phyloP scores from a whole-genome alignment of 2,888 invertebrate species.

The Tenthredo distinguenda region DNA sequence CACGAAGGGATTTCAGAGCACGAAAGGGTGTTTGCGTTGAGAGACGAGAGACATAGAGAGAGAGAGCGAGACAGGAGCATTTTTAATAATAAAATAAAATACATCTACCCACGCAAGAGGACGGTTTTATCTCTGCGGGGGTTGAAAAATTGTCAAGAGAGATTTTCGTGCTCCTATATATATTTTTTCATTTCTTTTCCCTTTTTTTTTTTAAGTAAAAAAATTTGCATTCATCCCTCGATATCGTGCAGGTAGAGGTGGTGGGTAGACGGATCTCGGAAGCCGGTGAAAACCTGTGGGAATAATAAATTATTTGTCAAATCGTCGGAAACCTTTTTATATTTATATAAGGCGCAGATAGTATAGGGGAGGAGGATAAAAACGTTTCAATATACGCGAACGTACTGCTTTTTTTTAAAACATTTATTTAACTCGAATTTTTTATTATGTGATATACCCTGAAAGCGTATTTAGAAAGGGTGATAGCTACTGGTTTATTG shows the following conservation, averaged over 20 bases:
- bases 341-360: not conserved
- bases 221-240: slow-evolving; percentile 6
- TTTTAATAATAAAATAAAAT: not conserved
- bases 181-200: not conserved
- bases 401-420: not conserved
- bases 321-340: slow-evolving; percentile 1
- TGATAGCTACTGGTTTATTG: too few species aligned
- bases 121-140: not conserved
- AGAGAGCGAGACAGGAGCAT: not conserved
- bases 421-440: not conserved
- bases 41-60: not conserved
- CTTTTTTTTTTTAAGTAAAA: not conserved
- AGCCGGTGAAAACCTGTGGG: not conserved
- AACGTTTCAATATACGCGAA: not conserved
- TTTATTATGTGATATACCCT: not conserved
- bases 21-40: not conserved
- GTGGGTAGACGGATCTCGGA: not conserved
- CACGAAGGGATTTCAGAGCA: not conserved
- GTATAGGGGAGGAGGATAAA: not conserved
- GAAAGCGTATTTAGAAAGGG: too few species aligned
- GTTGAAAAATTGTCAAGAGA: not conserved
- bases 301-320: slow-evolving; percentile 29
- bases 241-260: not conserved
- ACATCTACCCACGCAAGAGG: not conserved
- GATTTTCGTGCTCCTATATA: not conserved